Conservation (phyloP, 2,888 invertebrate genomes). For the Candidula unifasciata region DNA sequence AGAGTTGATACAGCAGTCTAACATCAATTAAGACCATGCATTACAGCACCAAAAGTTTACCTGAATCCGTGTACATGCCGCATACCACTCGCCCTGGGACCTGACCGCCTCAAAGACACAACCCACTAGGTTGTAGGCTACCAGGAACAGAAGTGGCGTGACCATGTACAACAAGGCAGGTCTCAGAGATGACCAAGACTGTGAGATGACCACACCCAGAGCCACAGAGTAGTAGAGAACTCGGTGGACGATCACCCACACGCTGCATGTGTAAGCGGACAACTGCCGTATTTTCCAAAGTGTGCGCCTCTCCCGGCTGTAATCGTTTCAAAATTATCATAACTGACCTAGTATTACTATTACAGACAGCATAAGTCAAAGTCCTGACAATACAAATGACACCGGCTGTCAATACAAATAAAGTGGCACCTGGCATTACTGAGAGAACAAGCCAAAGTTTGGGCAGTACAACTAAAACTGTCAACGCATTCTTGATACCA, state of each 20-base stretch:
- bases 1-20: neutral
- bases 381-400: too few species aligned
- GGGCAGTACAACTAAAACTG: too few species aligned
- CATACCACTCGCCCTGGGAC: constrained; percentile 33
- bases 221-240: constrained; percentile 47
- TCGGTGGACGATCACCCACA: constrained; percentile 52
- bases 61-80: constrained; percentile 38
- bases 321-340: neutral
- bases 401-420: too few species aligned
- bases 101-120: constrained; percentile 52
- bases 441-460: too few species aligned
- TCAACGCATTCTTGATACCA: too few species aligned
- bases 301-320: constrained; percentile 10
- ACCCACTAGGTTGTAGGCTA: constrained; percentile 54
- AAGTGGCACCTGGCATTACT: too few species aligned
- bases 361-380: too few species aligned
- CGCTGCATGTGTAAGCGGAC: constrained; percentile 48
- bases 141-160: constrained; percentile 50
- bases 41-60: constrained; percentile 27
- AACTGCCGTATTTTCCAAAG: constrained; percentile 18
- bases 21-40: neutral
- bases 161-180: constrained; percentile 45
- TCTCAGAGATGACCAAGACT: constrained; percentile 35
- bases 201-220: constrained; percentile 21
- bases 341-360: too few species aligned